A percentile compares a stretch with the other conserved stretches of the same genome.
Conservation (phyloP, 1,140 invertebrate genomes). For the Bathynomus jamesi region DNA sequence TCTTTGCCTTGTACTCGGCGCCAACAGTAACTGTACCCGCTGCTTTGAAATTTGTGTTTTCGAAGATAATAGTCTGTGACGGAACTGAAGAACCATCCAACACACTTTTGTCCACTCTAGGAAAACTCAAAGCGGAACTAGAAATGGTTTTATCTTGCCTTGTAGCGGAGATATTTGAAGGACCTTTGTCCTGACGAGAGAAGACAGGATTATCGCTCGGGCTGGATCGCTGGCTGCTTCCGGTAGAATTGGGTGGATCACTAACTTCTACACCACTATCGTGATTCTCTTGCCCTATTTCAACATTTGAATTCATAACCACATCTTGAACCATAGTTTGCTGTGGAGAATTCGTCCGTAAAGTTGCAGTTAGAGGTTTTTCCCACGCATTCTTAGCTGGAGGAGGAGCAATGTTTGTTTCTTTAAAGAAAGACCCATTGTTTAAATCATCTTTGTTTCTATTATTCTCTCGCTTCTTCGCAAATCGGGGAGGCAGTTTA, state of each 20-base stretch:
- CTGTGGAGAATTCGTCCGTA: constrained; percentile 32
- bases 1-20: constrained; percentile 42
- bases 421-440: constrained; percentile 12
- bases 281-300: constrained; percentile 44
- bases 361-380: constrained; percentile 42
- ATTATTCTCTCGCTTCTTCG: constrained; percentile 59
- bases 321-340: constrained; percentile 9
- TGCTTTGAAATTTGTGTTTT: constrained; percentile 80
- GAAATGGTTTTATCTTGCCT: background rate
- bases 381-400: constrained; percentile 48
- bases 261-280: constrained; percentile 50
- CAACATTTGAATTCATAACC: constrained; percentile 40
- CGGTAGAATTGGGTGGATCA: constrained; percentile 47
- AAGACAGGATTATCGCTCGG: constrained; percentile 43
- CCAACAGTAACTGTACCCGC: constrained; percentile 34
- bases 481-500: constrained; percentile 69
- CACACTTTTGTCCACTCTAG: constrained; percentile 41
- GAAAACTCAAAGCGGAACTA: constrained; percentile 4
- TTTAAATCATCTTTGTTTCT: background rate
- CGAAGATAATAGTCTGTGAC: constrained; percentile 82
- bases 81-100: constrained; percentile 65
- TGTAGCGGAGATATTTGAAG: background rate
- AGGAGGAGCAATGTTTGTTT: constrained; percentile 40
- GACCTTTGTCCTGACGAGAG: constrained; percentile 12
- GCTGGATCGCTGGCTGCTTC: constrained; percentile 48